These are phyloP conservation scores for Cerceris rybyensis DNA, from an alignment of 2,888 invertebrate genomes.

Conservation along the genomic window DNA sequence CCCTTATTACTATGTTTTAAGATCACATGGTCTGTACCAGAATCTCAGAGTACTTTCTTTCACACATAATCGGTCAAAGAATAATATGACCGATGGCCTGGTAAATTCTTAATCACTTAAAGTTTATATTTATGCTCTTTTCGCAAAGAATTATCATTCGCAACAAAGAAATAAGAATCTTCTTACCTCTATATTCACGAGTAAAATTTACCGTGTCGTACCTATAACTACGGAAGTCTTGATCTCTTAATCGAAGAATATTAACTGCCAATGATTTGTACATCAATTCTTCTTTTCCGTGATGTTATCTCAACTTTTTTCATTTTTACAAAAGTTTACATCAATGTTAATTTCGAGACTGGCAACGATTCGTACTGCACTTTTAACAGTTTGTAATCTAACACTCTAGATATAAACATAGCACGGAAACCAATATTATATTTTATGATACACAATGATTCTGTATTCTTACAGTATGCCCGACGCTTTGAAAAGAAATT, in stretches of 20 bases:
- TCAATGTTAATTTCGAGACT: conserved; percentile 10
- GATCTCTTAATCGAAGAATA: neutral
- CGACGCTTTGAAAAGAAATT: conserved; percentile 18
- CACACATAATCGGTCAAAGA: conserved; percentile 31
- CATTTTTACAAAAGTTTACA: neutral
- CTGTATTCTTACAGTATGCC: neutral
- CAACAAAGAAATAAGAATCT: conserved; percentile 26
- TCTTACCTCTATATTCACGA: conserved; percentile 34
- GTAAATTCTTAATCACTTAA: conserved; percentile 22
- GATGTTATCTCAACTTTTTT: conserved; percentile 8
- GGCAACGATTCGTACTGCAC: conserved; percentile 6
- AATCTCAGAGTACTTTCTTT: conserved; percentile 40
- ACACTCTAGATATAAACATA: conserved; percentile 25
- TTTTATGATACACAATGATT: conserved; percentile 4
- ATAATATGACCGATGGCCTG: conserved; percentile 15
- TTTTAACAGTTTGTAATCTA: conserved; percentile 33
- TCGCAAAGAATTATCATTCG: conserved; percentile 10
- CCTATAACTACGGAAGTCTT: conserved; percentile 1
- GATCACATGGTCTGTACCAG: conserved; percentile 56
- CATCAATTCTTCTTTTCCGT: neutral
- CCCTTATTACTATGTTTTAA: conserved; percentile 54
- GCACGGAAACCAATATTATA: conserved; percentile 31
- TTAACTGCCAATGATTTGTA: conserved; percentile 3
- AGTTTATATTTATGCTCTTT: conserved; percentile 23
- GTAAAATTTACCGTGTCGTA: neutral